phyloP scores from a whole-genome alignment of 1,140 invertebrate species.

The Eriosoma lanigerum region DNA sequence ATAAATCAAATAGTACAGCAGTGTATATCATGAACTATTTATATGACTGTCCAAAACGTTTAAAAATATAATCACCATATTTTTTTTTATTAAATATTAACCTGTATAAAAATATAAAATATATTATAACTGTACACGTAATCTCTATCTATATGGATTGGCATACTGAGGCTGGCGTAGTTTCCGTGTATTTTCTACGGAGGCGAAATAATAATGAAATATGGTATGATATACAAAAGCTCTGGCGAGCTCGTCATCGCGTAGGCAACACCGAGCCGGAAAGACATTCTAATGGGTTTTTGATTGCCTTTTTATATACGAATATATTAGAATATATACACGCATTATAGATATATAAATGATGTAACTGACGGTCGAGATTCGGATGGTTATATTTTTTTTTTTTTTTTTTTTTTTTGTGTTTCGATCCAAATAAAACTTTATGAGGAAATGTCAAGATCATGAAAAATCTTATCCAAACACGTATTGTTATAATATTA shows the following conservation, averaged over 20 bases:
- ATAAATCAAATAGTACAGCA: too few species aligned
- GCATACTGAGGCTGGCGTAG: too few species aligned
- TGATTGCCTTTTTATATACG: slow-evolving; percentile 46
- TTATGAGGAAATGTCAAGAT: too few species aligned
- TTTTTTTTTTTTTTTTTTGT: too few species aligned
- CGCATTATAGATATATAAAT: not conserved
- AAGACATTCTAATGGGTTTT: slow-evolving; percentile 47
- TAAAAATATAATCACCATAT: too few species aligned
- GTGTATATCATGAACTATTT: too few species aligned
- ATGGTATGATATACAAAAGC: not conserved
- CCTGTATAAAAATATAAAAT: not conserved
- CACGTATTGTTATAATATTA: too few species aligned
- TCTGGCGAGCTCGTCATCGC: not conserved
- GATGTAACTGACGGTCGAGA: not conserved
- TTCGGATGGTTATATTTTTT: not conserved
- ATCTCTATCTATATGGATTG: not conserved
- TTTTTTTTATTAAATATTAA: too few species aligned
- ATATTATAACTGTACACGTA: not conserved
- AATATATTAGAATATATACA: slow-evolving; percentile 14
- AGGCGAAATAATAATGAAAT: not conserved
- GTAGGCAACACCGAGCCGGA: not conserved
- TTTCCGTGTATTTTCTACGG: not conserved
- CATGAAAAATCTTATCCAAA: too few species aligned
- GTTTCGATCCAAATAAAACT: not conserved
- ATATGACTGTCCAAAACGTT: too few species aligned